Evolutionary conservation across 2,113 vertebrate species (phyloP), one percentile per base, ranked within the genome.

Genomic region (Sinosuthora webbiana): DNA sequence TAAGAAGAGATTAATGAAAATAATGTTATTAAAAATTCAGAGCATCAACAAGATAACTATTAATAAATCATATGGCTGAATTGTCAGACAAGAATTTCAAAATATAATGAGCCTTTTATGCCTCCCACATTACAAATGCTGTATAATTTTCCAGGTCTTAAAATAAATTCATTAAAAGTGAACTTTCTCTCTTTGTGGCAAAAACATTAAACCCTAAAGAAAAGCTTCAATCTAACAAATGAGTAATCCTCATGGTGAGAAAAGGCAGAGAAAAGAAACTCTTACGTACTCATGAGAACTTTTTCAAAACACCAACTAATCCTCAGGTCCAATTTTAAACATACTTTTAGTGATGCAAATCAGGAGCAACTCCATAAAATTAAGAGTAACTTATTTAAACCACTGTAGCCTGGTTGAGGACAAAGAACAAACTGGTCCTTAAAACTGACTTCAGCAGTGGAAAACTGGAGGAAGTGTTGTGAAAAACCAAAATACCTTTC

Each of bases 21-120:
- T 95, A 97, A 96, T 97, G 94, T 96, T 96, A 97, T 97, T 97
- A 97, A 97, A 97, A 97, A 97, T 97, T 97, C 96, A 97, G 95
- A 95, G 96, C 95, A 97, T 96, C 97, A 97, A 96, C 97, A 97
- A 97, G 95, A 96, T 95, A 96, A 94, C 94, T 97, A 97, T 97
- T 97, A 97, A 97, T 97, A 97, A 97, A 97, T 97, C 95, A 97
- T 97, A 96, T 96, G 95, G 95, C 89, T 97, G 95, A 97, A 97
- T 94, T 97, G 97, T 97, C 97, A 97, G 96, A 96, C 95, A 97
- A 96, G 95, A 91, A 96, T 96, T 97, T 96, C 97, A 97, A 97
- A 97, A 95, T 96, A 94, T 96, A 97, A 97, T 94, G 95, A 97
- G 93, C 55, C 90, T 97, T 96, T 97, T 96, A 96, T 97, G 94